These are phyloP conservation scores for Parus major DNA, from an alignment of 2,113 vertebrate species.

Conservation along the genomic window DNA sequence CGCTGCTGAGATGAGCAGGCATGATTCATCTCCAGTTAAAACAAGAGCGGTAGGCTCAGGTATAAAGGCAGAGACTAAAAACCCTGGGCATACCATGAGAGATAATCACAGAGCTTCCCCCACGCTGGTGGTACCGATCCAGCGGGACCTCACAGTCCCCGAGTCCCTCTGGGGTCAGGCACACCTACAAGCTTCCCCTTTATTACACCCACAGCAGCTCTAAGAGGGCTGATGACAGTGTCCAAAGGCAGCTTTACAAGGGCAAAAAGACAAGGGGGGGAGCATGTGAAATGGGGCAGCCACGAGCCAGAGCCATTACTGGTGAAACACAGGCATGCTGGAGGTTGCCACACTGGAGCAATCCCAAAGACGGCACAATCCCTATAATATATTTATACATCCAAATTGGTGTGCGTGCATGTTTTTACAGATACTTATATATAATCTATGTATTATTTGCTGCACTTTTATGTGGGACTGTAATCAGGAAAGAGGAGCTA, in stretches of 20 bases:
- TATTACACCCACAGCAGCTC: background rate
- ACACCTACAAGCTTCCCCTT: background rate
- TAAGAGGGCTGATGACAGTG: background rate
- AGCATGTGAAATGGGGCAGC: slow-evolving; percentile 3
- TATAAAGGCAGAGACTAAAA: background rate
- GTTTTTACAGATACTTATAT: background rate
- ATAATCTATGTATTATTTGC: background rate
- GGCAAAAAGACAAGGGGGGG: background rate
- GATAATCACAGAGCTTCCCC: background rate
- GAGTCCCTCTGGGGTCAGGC: background rate
- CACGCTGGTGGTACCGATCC: background rate
- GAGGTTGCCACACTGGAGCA: background rate
- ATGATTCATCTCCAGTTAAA: slow-evolving; percentile 37
- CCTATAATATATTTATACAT: background rate
- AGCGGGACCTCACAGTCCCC: rapidly evolving
- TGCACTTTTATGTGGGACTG: background rate
- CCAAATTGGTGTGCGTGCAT: rapidly evolving
- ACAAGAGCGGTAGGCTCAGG: background rate
- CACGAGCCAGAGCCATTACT: background rate
- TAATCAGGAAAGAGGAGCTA: background rate
- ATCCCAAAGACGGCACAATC: background rate
- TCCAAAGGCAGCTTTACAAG: slow-evolving; percentile 34
- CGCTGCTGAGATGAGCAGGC: slow-evolving; percentile 1
- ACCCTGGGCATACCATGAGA: background rate
- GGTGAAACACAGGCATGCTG: background rate